A percentile compares a stretch with the other conserved stretches of the same genome.
Evolutionary conservation across 2,113 vertebrate genomes (phyloP).

Genomic region (Microcebus griseorufus): DNA sequence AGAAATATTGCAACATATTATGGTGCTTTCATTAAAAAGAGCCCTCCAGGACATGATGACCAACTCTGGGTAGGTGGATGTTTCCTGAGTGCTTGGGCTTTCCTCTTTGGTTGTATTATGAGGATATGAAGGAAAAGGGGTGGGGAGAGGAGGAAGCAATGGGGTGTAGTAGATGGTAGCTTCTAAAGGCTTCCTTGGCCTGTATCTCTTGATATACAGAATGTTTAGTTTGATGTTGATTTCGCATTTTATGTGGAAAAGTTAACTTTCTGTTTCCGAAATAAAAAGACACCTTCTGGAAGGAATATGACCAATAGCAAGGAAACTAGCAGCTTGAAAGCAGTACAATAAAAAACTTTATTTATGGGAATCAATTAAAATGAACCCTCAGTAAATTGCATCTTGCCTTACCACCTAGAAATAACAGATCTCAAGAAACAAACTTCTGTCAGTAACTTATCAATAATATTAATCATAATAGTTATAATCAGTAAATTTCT

Average conservation of each 20-base stretch:
- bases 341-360: neutral
- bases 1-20: constrained; percentile 99
- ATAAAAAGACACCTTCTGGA: neutral
- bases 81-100: neutral
- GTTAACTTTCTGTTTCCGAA: constrained; percentile 19
- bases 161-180: neutral
- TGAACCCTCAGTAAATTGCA: neutral
- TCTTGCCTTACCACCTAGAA: neutral
- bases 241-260: neutral
- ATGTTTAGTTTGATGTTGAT: neutral
- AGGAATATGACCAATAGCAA: neutral
- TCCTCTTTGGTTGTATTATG: neutral
- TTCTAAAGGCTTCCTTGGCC: neutral
- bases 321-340: neutral
- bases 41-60: constrained; percentile 97
- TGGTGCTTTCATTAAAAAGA: constrained; percentile 99
- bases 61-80: constrained; percentile 94
- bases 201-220: neutral
- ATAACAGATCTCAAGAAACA: neutral
- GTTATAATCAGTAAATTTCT: neutral
- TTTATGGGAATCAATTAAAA: neutral
- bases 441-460: neutral
- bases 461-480: neutral
- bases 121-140: neutral
- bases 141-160: neutral